Conservation (phyloP, 2,113 vertebrate species). For the Leptobrachium leishanense region DNA sequence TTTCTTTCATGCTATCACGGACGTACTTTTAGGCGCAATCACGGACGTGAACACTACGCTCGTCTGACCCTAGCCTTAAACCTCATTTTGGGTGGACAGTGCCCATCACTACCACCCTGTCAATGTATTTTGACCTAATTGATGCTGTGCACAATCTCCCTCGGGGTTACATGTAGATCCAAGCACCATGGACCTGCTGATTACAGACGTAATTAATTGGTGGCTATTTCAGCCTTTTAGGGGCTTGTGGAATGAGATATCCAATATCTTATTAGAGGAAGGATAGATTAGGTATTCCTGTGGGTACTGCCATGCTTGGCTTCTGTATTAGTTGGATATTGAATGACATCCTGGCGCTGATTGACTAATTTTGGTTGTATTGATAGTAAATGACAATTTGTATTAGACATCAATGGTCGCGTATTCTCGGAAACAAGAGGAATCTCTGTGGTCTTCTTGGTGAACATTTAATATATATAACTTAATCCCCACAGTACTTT, state of each 20-base stretch:
- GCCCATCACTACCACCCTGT: too few relatives aligned
- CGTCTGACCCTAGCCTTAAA: too few relatives aligned
- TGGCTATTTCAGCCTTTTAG: not conserved
- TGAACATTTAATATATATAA: too few relatives aligned
- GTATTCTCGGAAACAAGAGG: not conserved
- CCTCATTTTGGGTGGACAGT: too few relatives aligned
- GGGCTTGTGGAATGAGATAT: constrained; percentile 6
- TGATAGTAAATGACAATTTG: constrained; percentile 20
- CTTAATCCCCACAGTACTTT: too few relatives aligned
- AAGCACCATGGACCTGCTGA: not conserved
- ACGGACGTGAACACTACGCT: too few relatives aligned
- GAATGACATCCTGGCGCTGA: constrained; percentile 1
- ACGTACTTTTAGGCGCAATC: too few relatives aligned
- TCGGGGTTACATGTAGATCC: too few relatives aligned
- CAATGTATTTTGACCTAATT: too few relatives aligned
- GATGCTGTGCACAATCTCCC: too few relatives aligned
- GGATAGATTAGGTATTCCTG: constrained; percentile 5
- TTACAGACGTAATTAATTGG: constrained; percentile 15
- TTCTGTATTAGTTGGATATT: constrained; percentile 9
- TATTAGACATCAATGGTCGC: not conserved
- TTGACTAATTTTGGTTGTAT: constrained; percentile 6
- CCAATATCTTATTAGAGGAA: constrained; percentile 26
- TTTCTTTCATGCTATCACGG: too few relatives aligned
- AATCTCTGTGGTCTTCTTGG: too few relatives aligned
- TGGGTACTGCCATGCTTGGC: constrained; percentile 3